Evolutionary conservation across 2,888 invertebrate genomes (phyloP), one percentile per base, ranked within the genome.

Genomic region (Macropis europaea): DNA sequence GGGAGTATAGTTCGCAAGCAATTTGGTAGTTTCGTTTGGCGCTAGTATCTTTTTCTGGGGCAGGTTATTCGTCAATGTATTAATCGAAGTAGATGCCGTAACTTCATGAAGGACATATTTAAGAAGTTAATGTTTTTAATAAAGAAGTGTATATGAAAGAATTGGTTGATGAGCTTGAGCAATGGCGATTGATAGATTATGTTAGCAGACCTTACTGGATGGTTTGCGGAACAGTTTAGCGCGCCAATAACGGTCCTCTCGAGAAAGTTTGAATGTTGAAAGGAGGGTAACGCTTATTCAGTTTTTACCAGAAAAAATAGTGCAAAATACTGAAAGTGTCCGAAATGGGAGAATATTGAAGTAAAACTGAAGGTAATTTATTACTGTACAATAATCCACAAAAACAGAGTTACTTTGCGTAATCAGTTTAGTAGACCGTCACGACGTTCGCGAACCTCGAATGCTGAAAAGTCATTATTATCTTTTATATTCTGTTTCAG

Each of bases 161-260:
- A n/a, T n/a, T n/a, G n/a, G n/a, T n/a, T n/a, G n/a, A n/a, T n/a
- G n/a, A n/a, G n/a, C n/a, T n/a, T n/a, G n/a, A n/a, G n/a, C n/a
- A n/a, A n/a, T n/a, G n/a, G n/a, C n/a, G n/a, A n/a, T n/a, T n/a
- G n/a, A n/a, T n/a, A n/a, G n/a, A n/a, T n/a, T n/a, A n/a, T n/a
- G 26, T 32, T 40, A 1, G 24, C 7, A 34, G n/a, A 4, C 0
- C 13, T 1, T 9, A 32, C 0, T 19, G 15, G 6, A 28, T 48
- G 22, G 30, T 26, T 67, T 68, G 32, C 5, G 11, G 63, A 62
- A 63, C 63, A 5, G 45, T 3, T 4, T 3, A 17, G 32, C 43
- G 64, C 50, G 56, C 4, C 28, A 24, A 24, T 32, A 13, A 17
- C 28, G 15, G n/a, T 50, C 19, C 1, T 1, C 15, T 34, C 15